These are phyloP conservation scores for Bergia puertoricense DNA, from an alignment of 92 coral and sea anemone genomes.

Conservation along the genomic window DNA sequence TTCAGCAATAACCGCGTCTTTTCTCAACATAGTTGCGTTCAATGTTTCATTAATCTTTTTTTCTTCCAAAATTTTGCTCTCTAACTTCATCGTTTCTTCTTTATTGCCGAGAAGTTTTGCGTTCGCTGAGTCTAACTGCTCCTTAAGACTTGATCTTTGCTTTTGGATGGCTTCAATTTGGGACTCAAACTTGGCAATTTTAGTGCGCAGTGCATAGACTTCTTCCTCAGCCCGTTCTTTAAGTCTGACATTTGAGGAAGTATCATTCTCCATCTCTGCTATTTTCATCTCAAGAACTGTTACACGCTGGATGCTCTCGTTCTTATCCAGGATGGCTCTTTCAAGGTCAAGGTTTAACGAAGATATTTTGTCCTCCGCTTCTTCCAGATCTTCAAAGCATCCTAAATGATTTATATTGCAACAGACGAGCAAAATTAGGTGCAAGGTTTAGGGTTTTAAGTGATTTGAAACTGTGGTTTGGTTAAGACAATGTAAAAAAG, in stretches of 20 bases:
- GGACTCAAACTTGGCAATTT: constrained; percentile 82
- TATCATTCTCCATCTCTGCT: constrained; percentile 76
- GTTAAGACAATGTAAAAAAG: no score
- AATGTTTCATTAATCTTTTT: constrained; percentile 83
- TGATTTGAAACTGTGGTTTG: neutral
- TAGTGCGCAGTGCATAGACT: constrained; percentile 71
- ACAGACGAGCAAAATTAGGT: neutral
- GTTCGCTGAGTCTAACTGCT: constrained; percentile 73
- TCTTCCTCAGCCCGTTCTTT: constrained; percentile 86
- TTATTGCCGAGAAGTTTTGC: constrained; percentile 59
- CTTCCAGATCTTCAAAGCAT: constrained; percentile 67
- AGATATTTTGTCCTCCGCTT: constrained; percentile 72
- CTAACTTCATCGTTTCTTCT: constrained; percentile 74
- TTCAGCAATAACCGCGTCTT: constrained; percentile 63
- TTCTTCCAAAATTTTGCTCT: constrained; percentile 81
- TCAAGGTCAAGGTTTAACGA: constrained; percentile 75
- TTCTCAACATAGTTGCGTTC: constrained; percentile 67
- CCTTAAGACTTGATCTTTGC: constrained; percentile 74
- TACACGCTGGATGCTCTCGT: constrained; percentile 69
- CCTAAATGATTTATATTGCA: neutral
- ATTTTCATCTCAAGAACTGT: constrained; percentile 62
- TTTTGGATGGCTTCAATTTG: constrained; percentile 82
- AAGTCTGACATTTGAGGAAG: constrained; percentile 65
- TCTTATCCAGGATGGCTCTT: constrained; percentile 65
- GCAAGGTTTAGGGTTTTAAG: neutral